Conservation (phyloP, 2,113 vertebrate genomes). For the Hippocampus zosterae region DNA sequence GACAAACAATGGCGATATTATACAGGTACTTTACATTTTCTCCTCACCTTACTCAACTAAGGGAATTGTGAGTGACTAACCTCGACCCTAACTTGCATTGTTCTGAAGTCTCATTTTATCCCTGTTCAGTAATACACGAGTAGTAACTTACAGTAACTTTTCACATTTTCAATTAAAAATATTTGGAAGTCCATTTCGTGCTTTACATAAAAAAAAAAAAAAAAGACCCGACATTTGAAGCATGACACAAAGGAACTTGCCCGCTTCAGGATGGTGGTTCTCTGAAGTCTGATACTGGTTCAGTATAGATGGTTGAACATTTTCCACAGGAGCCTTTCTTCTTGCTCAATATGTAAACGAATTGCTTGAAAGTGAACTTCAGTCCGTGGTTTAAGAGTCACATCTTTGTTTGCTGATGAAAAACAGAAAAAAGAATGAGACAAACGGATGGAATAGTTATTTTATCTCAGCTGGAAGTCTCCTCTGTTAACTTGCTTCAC, state of each 20-base stretch:
- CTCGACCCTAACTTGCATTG: too few relatives aligned
- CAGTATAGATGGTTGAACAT: background rate
- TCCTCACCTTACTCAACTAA: background rate
- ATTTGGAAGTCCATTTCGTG: background rate
- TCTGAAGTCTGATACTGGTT: background rate
- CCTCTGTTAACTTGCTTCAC: constrained; percentile 59
- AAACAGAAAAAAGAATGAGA: constrained; percentile 18
- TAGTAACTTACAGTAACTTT: background rate
- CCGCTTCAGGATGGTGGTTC: background rate
- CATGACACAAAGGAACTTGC: background rate
- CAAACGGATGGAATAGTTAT: constrained; percentile 38
- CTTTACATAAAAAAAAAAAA: background rate
- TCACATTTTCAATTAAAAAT: background rate
- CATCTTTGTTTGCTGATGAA: constrained; percentile 6
- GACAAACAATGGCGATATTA: background rate
- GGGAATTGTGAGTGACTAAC: background rate
- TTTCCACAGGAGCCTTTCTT: background rate
- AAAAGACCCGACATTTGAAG: background rate
- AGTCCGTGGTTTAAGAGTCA: background rate
- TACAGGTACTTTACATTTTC: background rate
- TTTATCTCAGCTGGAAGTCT: constrained; percentile 57
- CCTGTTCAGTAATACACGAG: background rate
- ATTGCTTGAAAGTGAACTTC: background rate
- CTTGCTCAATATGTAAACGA: background rate
- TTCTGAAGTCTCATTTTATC: too few relatives aligned